Base-by-base conservation (phyloP, 1,140 invertebrate species). In the Oncopodura yosiiana region DNA sequence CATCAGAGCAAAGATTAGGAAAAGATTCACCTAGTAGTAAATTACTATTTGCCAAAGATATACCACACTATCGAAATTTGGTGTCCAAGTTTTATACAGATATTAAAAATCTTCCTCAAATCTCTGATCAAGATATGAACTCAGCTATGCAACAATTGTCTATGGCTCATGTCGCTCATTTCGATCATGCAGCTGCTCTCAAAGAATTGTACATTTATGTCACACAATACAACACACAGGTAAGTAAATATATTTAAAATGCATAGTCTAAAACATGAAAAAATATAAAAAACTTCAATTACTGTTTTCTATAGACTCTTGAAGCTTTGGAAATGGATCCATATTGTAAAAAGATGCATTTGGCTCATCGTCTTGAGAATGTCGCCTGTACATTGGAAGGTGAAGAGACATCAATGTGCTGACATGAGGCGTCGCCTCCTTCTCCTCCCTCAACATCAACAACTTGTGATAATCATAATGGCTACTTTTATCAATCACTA, bases 21-120 rank as follows among this genome's bases (percentile, higher is more conserved):
- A 92, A 94, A 73, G 91, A 94, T 73, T 94, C 90, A 23, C 91
- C 92, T 24, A 93, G 89, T 14, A 93, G 92, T 69, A 95, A 95
- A 73, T 74, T 95, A 44, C 74, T 94, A 19, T 94, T 94, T 74
- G 91, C 90, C 54, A 94, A 94, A 76, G 89, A 93, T 70, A 88
- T 94, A 69, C 87, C 87, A 11, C 81, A 85, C 30, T 93, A 93
- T 69, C 74, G 85, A 66, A 82, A 88, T 55, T 86, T 85, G 79
- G 88, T 93, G 26, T 80, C 82, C 53, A 79, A 84, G 57, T 94
- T 92, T 74, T 94, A 94, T 71, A 75, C 77, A 58, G 84, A 90
- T 60, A 83, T 94, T 19, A 81, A 86, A 32, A 79, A 78, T 66
- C 73, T 92, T 66, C 87, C 88, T 54, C 81, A 86, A 68, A 89